Base-by-base conservation (phyloP, 2,797 vertebrate genomes). In the Nannoperca obscura region DNA sequence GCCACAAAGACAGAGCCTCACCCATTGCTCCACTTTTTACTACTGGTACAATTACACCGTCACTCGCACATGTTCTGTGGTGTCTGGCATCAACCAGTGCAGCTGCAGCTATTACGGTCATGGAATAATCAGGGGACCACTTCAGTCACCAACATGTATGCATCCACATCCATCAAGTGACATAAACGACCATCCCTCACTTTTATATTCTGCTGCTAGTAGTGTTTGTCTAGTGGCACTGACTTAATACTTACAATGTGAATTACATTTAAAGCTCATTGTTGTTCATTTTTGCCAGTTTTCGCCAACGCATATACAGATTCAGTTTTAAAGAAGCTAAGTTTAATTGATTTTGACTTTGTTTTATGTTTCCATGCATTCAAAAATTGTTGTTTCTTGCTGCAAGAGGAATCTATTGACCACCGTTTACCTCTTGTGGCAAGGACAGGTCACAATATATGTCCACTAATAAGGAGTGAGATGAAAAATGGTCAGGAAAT, bases 371-470 rank as follows among this genome's bases (percentile, higher is more conserved):
- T 36, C 14, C 50, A 69, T 34, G 52, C 30, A n/a, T 40, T n/a
- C 24, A 46, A 42, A 60, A 76, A 11, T 19, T 7, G 19, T 60
- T 49, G 1, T 71, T 54, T 34, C 15, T 32, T 60, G 30, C 65
- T 71, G 38, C 27, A 30, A 27, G 30, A 58, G 30, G n/a, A 50
- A 65, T 75, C 46, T n/a, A 27, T 72, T 78, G 42, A 71, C 49
- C 55, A 20, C 15, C 1, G 5, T 73, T 53, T 69, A 50, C 44
- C 34, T 79, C 27, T 46, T 36, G 60, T 54, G 40, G 60, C 85
- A 85, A 82, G 82, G 80, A 63, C 82, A 63, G 70, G 81, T 82
- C 78, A 74, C 63, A 57, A 47, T 55, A 74, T 65, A 46, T 5
- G 27, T 46, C 20, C 55, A 64, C 38, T 72, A 84, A 81, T 67